These are phyloP conservation scores for Flexamia atlantica DNA, from an alignment of 2,888 invertebrate genomes.

Conservation along the genomic window DNA sequence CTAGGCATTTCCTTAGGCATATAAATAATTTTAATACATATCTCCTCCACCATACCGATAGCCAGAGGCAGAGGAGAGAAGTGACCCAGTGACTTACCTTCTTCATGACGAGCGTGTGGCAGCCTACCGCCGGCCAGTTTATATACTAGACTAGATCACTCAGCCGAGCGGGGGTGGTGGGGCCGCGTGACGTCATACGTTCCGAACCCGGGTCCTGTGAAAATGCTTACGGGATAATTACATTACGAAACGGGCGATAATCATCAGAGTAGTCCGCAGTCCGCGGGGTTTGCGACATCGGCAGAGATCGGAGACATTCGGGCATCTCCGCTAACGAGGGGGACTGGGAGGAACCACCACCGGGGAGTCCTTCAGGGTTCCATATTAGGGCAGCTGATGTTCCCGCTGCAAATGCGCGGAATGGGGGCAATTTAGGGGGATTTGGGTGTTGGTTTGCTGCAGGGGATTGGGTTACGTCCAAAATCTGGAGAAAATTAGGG, in stretches of 20 bases:
- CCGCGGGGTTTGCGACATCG: conserved; percentile 36
- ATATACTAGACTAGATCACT: conserved; percentile 42
- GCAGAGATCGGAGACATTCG: conserved; percentile 21
- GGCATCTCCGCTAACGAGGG: conserved; percentile 46
- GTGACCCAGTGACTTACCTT: conserved; percentile 23
- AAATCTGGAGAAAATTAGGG: too few species aligned
- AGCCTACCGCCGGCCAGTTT: background rate
- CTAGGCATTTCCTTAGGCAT: too few species aligned
- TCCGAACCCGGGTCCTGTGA: conserved; percentile 33
- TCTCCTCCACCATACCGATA: too few species aligned
- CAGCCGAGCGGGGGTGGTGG: conserved; percentile 33
- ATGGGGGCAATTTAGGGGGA: too few species aligned
- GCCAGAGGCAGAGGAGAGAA: too few species aligned
- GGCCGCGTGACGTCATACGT: conserved; percentile 32
- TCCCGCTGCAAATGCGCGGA: background rate
- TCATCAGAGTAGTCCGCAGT: background rate
- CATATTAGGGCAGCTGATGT: background rate
- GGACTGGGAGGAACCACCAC: background rate
- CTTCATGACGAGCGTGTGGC: conserved; percentile 11
- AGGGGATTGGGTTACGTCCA: too few species aligned
- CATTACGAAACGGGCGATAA: conserved; percentile 42
- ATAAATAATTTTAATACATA: too few species aligned
- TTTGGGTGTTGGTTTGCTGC: too few species aligned
- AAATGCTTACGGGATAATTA: conserved; percentile 56
- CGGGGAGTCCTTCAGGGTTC: conserved; percentile 10